Percentiles rank a stretch among this genome's conserved stretches.
phyloP scores from a whole-genome alignment of 1,140 invertebrate species.

The Archivesica marissinica region DNA sequence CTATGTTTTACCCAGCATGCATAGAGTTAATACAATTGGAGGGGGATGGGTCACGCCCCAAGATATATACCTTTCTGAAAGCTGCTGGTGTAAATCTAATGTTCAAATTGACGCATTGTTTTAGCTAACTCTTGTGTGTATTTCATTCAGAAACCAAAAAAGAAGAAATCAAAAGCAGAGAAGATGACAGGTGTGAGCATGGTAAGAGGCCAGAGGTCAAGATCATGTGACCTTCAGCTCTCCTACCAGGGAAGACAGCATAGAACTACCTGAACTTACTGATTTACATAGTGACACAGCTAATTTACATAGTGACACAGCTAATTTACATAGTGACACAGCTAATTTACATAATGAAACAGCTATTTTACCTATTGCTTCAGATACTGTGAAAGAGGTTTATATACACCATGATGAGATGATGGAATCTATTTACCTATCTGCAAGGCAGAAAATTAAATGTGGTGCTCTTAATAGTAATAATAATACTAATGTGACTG shows the following conservation, averaged over 20 bases:
- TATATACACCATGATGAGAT: neutral
- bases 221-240: conserved; percentile 4
- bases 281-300: conserved; percentile 20
- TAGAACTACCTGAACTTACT: conserved; percentile 31
- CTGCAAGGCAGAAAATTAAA: conserved; percentile 5
- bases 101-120: no score
- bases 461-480: no score
- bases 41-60: no score
- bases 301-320: no score
- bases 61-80: no score
- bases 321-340: no score
- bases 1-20: no score
- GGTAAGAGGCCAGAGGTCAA: conserved; percentile 1
- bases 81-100: no score
- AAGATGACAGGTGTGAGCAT: conserved; percentile 13
- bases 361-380: neutral
- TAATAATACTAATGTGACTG: no score
- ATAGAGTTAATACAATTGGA: no score
- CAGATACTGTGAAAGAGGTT: conserved; percentile 5
- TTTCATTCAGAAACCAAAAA: conserved; percentile 30
- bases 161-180: conserved; percentile 30
- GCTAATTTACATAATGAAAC: no score
- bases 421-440: neutral
- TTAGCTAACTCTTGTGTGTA: no score
- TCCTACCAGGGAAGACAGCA: conserved; percentile 30